These are phyloP conservation scores for Anoplolepis gracilipes DNA, from an alignment of 1,140 invertebrate species.

Conservation along the genomic window DNA sequence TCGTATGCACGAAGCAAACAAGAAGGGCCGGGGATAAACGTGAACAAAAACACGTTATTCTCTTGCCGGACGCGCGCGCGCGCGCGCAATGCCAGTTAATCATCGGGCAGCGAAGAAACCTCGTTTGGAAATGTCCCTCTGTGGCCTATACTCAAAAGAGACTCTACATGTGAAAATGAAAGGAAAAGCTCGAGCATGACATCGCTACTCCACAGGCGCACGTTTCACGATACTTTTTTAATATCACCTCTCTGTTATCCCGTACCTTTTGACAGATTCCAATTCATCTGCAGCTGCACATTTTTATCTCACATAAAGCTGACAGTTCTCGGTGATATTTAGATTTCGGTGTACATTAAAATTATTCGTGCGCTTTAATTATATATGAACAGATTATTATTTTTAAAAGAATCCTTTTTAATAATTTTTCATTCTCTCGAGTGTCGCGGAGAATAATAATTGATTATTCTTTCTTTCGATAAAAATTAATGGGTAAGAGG, in stretches of 20 bases:
- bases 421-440: neutral
- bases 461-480: neutral
- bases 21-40: slow-evolving; percentile 45
- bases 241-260: slow-evolving; percentile 43
- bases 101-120: slow-evolving; percentile 48
- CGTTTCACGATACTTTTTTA: slow-evolving; percentile 44
- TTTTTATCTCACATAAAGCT: neutral
- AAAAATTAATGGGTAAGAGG: neutral
- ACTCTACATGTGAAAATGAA: slow-evolving; percentile 24
- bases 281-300: slow-evolving; percentile 45
- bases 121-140: slow-evolving; percentile 59
- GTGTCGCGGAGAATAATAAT: neutral
- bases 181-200: slow-evolving; percentile 42
- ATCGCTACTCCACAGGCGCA: neutral
- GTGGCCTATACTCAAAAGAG: slow-evolving; percentile 34
- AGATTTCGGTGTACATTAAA: neutral
- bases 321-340: neutral
- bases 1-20: slow-evolving; percentile 55
- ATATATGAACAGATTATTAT: neutral
- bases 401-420: slow-evolving; percentile 11
- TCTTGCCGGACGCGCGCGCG: neutral
- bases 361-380: slow-evolving; percentile 19
- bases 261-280: slow-evolving; percentile 45
- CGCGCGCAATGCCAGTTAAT: slow-evolving; percentile 42
- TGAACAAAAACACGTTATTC: slow-evolving; percentile 58